Evolutionary conservation across 2,113 vertebrate species (phyloP), one percentile per base, ranked within the genome.

Genomic region (Corydoras sp.): DNA sequence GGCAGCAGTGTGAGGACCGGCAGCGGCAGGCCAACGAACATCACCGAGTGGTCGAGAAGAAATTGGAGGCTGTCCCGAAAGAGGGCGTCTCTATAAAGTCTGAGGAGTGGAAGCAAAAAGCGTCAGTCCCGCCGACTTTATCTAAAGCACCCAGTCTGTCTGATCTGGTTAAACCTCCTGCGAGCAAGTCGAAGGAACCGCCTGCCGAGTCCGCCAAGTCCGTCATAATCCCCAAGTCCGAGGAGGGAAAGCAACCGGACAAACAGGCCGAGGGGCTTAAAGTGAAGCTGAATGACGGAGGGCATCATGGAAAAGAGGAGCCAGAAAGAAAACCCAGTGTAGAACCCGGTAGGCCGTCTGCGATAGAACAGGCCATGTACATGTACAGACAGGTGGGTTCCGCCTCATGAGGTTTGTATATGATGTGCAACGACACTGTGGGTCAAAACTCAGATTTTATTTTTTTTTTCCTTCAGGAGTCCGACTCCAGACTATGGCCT

Each of bases 51-150:
- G 80, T 90, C 43, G 96, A 98, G 73, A 98, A 97, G 83, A 99
- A 99, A 83, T 84, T 70, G 0, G 77, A 79, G 13, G 77, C 90
- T 65, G 84, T 87, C 13, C 86, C 94, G 74, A 97, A 93, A 77
- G 97, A 99, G 18, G 18, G 18, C 13, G 6, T 82, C 0, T 86
- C 86, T 0, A 89, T 95, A 92, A 96, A 72, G 77, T 93, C 95
- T 80, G 97, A 99, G 60, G 97, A 99, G 10, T 99, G 97, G 97
- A 98, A 98, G 78, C 96, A 95, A 76, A 98, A 98, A 80, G 89
- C 92, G 0, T 90, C 92, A 0, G 84, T 94, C 81, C 95, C 93
- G 0, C 95, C 96, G 0, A 94, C 90, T 0, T 90, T 96, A 43
- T 94, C 95, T 74, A 91, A 95, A 76, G 93, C 93, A 0, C 94